Base-by-base conservation (phyloP, 1,140 invertebrate species). In the Eulimnadia texana region DNA sequence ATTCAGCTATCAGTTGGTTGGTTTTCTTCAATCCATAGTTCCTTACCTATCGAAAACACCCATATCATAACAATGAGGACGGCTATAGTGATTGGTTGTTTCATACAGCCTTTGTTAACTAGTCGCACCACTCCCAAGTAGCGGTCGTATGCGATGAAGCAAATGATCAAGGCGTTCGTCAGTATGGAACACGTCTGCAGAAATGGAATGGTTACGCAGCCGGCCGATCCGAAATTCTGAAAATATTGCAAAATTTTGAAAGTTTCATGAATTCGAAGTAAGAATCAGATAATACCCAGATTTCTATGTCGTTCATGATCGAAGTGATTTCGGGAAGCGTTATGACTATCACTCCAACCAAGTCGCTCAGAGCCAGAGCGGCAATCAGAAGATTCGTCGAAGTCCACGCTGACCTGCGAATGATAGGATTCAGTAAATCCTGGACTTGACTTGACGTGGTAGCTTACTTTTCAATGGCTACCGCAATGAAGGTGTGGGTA, bases 141-240 rank as follows among this genome's bases (percentile, higher is more conserved):
- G 19, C 62, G 62, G 52, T 63, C 62, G 13, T 58, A 60, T 24
- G 62, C 62, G 47, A 63, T 63, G n/a, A 63, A 28, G 42, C 56
- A 63, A n/a, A 63, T 27, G 28, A 60, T 59, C 19, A 58, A 16
- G 16, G 62, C 56, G 50, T 63, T 63, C 3, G 47, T 50, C 3
- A 63, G 25, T 13, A 63, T 59, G 13, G 62, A 55, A 19, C 33
- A 49, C 20, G 49, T 63, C 20, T 63, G 62, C 25, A 63, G 57
- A 53, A 51, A 63, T 3, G 62, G 55, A 10, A 63, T 33, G 22
- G 19, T 42, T 3, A 50, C 27, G 42, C 62, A 63, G 53, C 55
- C 57, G 11, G 25, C 25, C 10, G 13, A 13, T 50, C 57, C 62
- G 23, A 63, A 60, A 60, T 50, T 42, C 33, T 42, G 33, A 9